These are phyloP conservation scores for Palloptera scutellata DNA, from an alignment of 2,888 invertebrate species.

Conservation along the genomic window DNA sequence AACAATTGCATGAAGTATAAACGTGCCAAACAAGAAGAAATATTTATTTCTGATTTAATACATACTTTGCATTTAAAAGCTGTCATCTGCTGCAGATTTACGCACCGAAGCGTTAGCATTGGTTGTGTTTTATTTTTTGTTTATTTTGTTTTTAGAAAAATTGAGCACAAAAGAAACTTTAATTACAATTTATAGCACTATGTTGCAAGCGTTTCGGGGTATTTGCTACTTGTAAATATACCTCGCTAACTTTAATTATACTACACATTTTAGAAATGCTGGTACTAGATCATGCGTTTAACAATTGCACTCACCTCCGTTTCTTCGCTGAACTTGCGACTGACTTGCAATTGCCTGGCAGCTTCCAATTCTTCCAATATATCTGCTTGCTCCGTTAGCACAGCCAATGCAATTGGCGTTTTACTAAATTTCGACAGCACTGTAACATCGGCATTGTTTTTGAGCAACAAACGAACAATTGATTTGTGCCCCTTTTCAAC, in stretches of 20 bases:
- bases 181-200: not conserved
- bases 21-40: not conserved
- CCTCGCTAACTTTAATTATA: no score
- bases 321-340: constrained; percentile 55
- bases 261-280: no score
- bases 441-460: constrained; percentile 76
- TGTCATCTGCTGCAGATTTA: not conserved
- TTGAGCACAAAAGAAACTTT: constrained; percentile 22
- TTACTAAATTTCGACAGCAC: constrained; percentile 78
- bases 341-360: constrained; percentile 57
- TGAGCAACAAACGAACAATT: constrained; percentile 75
- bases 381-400: constrained; percentile 72
- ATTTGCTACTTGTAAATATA: no score
- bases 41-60: constrained; percentile 18
- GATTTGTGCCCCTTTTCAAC: constrained; percentile 80
- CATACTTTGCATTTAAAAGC: constrained; percentile 32
- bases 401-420: constrained; percentile 73
- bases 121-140: not conserved
- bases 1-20: not conserved
- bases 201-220: no score
- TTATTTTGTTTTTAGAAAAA: constrained; percentile 4
- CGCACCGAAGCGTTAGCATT: not conserved
- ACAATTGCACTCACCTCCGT: constrained; percentile 49
- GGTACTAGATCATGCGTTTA: not conserved
- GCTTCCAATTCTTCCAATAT: constrained; percentile 69